phyloP scores from a whole-genome alignment of 2,888 invertebrate species.

The Lutraria lutraria region DNA sequence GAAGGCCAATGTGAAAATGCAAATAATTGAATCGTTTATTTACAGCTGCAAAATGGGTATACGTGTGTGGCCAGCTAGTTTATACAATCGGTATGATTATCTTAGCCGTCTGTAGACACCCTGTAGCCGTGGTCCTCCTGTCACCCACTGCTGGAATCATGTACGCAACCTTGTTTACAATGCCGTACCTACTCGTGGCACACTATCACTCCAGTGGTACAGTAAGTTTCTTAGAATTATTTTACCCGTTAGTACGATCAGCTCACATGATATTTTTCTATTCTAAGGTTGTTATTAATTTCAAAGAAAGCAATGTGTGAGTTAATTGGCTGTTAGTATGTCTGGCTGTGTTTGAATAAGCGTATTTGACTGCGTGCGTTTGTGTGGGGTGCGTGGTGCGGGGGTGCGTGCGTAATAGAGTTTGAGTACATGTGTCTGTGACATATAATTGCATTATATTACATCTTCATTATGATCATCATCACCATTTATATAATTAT shows the following conservation, averaged over 20 bases:
- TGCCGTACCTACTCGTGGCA: constrained; percentile 97
- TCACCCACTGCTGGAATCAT: constrained; percentile 97
- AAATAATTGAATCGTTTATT: neutral
- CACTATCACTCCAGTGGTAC: constrained; percentile 96
- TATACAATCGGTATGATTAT: constrained; percentile 96
- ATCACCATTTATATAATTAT: neutral
- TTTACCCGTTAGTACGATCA: neutral
- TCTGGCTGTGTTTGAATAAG: too few relatives aligned
- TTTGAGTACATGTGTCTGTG: too few relatives aligned
- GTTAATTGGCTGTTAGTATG: too few relatives aligned
- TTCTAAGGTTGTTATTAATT: too few relatives aligned
- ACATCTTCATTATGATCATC: too few relatives aligned
- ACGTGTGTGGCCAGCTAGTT: constrained; percentile 95
- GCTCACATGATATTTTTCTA: too few relatives aligned
- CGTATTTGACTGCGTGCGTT: too few relatives aligned
- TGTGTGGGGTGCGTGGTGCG: too few relatives aligned
- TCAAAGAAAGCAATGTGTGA: too few relatives aligned
- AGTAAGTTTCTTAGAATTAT: constrained; percentile 88
- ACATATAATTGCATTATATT: too few relatives aligned
- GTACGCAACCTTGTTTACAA: constrained; percentile 98
- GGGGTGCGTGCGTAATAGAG: too few relatives aligned
- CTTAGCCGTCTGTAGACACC: constrained; percentile 91
- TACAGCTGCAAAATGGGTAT: constrained; percentile 93
- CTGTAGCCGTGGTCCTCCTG: constrained; percentile 82
- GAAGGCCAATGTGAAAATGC: too few relatives aligned